Conservation (phyloP, 2,797 vertebrate genomes). For the Botia kubotai region DNA sequence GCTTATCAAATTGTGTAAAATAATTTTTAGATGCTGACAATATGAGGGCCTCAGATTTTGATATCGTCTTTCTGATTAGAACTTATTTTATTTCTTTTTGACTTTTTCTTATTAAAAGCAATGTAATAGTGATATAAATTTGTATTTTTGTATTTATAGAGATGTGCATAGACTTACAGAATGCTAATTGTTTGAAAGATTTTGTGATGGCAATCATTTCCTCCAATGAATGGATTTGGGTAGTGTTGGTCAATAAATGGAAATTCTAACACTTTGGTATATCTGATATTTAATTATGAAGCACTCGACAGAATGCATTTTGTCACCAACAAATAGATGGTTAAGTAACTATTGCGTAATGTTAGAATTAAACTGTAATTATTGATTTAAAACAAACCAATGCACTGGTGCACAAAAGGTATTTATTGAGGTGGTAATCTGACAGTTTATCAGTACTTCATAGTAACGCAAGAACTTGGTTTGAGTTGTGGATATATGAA, state of each 20-base stretch:
- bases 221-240: conserved; percentile 73
- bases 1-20: neutral
- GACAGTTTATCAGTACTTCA: conserved; percentile 5
- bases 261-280: neutral
- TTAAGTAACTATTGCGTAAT: neutral
- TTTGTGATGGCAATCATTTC: conserved; percentile 64
- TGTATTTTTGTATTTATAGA: conserved; percentile 88
- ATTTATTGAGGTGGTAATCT: conserved; percentile 24
- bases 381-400: conserved; percentile 5
- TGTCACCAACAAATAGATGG: neutral
- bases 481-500: conserved; percentile 4
- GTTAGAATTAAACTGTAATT: neutral
- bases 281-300: neutral
- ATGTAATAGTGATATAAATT: conserved; percentile 63
- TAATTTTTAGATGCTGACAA: neutral
- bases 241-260: conserved; percentile 30
- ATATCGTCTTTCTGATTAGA: neutral
- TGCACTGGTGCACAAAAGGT: neutral
- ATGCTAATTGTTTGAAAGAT: conserved; percentile 61
- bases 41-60: conserved; percentile 17
- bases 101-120: conserved; percentile 1
- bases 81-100: neutral
- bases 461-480: neutral
- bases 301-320: neutral
- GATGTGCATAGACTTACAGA: conserved; percentile 72